phyloP scores from a whole-genome alignment of 2,113 vertebrate genomes.

The Oceanites oceanicus region DNA sequence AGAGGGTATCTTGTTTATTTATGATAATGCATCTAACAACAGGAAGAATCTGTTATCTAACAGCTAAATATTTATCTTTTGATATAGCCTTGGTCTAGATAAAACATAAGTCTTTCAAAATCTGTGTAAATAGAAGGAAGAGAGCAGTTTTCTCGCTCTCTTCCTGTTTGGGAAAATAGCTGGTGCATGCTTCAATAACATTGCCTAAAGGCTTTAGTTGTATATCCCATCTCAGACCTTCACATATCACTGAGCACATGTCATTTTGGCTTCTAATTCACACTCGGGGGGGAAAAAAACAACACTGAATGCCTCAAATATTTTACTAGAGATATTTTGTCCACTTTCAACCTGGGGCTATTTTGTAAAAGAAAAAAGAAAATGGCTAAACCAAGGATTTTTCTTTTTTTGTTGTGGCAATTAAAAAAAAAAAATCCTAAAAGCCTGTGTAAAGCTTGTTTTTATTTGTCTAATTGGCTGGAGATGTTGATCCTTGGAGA shows the following conservation, averaged over 20 bases:
- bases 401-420: background rate
- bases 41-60: background rate
- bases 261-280: background rate
- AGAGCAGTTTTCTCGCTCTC: background rate
- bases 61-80: background rate
- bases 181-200: background rate
- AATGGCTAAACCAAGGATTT: background rate
- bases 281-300: background rate
- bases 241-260: background rate
- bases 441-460: background rate
- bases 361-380: background rate
- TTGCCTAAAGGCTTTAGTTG: background rate
- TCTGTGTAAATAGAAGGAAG: conserved; percentile 7
- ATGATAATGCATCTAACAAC: background rate
- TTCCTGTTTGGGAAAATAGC: background rate
- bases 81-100: background rate
- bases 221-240: background rate
- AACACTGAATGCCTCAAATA: background rate
- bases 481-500: background rate
- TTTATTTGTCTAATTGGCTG: background rate
- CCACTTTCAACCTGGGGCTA: background rate
- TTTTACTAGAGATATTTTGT: background rate
- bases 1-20: background rate
- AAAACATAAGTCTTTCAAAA: background rate
- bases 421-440: background rate